Conservation (phyloP, 2,113 vertebrate genomes). For the Hydrochoerus hydrochaeris region DNA sequence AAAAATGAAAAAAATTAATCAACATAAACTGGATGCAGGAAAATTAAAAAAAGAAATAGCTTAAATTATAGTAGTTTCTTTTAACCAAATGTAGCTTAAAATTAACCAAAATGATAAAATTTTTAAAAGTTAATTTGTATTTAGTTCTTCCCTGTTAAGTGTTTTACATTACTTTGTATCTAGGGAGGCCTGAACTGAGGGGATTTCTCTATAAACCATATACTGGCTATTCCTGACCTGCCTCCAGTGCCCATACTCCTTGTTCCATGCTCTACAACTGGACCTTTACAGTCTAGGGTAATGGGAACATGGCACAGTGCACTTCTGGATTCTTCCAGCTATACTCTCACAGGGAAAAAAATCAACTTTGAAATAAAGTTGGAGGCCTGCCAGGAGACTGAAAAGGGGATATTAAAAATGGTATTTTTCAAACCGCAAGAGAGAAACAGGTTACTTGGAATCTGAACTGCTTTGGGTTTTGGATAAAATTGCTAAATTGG, state of each 20-base stretch:
- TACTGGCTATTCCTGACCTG: neutral
- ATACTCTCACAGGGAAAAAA: constrained; percentile 72
- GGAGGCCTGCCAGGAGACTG: constrained; percentile 58
- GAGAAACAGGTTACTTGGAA: constrained; percentile 67
- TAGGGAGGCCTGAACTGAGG: constrained; percentile 21
- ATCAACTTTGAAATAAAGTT: constrained; percentile 76
- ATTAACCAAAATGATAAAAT: constrained; percentile 70
- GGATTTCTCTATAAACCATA: constrained; percentile 11
- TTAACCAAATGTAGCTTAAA: constrained; percentile 64
- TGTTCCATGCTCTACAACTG: constrained; percentile 34
- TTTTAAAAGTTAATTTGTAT: constrained; percentile 52
- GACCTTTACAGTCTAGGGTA: constrained; percentile 34
- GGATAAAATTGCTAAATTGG: constrained; percentile 67
- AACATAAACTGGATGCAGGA: too few species aligned
- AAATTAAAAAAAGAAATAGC: too few species aligned
- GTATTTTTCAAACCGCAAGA: constrained; percentile 71
- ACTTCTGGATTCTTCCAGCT: constrained; percentile 67
- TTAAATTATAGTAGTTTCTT: constrained; percentile 46
- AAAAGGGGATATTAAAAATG: constrained; percentile 71
- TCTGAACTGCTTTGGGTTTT: constrained; percentile 55
- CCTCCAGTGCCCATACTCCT: neutral
- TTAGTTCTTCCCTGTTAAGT: constrained; percentile 30
- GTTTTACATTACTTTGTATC: constrained; percentile 59
- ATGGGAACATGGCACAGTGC: constrained; percentile 29
- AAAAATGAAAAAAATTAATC: too few species aligned